Evolutionary conservation across 2,113 vertebrate genomes (phyloP).

Genomic region (Crotophaga sulcirostris): DNA sequence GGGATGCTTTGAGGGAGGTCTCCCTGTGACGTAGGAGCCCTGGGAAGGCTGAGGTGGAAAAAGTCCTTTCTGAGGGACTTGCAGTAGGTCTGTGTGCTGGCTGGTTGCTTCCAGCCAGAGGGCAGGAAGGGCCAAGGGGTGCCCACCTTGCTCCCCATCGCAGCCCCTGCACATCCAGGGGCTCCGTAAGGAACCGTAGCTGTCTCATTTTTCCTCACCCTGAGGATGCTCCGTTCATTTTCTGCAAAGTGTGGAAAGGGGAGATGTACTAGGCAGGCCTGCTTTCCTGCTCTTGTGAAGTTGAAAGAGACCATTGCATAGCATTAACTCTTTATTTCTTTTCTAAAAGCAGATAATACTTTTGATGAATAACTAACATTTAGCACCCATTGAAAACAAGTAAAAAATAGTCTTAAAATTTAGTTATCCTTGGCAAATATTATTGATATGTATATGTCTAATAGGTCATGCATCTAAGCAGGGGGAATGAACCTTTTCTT

Average conservation of each 20-base stretch:
- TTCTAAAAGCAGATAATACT: background rate
- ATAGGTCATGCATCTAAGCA: background rate
- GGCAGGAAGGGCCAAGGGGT: background rate
- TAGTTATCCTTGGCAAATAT: constrained; percentile 9
- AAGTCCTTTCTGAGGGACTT: accelerated
- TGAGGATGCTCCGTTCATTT: background rate
- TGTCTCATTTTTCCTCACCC: background rate
- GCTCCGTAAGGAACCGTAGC: background rate
- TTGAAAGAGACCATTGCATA: background rate
- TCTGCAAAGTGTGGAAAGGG: background rate
- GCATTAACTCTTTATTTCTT: background rate
- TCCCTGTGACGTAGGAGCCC: background rate
- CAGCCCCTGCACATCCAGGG: accelerated
- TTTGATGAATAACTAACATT: background rate
- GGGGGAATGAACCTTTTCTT: constrained; percentile 24
- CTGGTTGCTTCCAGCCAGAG: background rate
- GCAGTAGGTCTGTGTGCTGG: background rate
- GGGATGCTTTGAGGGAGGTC: background rate
- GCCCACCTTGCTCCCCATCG: background rate
- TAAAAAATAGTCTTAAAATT: background rate
- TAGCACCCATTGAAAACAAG: background rate
- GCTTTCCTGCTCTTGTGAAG: background rate
- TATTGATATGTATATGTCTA: background rate
- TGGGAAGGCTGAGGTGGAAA: background rate
- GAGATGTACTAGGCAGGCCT: background rate